These are phyloP conservation scores for Ecliptopera silaceata DNA, from an alignment of 2,888 invertebrate species.

Conservation along the genomic window DNA sequence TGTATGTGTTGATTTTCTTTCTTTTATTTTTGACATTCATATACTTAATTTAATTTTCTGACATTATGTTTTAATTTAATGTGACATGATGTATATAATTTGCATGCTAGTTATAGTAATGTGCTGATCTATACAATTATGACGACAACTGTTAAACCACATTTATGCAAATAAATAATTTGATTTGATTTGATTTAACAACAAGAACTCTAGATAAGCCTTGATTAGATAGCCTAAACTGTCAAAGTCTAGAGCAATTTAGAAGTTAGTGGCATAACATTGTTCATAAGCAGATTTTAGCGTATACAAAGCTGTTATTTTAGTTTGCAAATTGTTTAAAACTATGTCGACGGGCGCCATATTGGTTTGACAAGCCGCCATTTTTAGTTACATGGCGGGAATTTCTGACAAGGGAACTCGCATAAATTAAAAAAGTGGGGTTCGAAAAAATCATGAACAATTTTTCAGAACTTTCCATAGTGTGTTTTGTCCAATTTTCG, in stretches of 20 bases:
- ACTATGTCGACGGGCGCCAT: conserved; percentile 6
- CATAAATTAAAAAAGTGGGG: not conserved
- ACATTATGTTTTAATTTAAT: no score
- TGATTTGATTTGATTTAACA: no score
- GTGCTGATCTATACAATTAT: no score
- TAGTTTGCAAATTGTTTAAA: not conserved
- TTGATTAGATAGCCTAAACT: not conserved
- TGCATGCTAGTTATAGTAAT: no score
- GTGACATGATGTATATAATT: no score
- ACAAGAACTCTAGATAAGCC: not conserved
- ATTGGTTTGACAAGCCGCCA: conserved; percentile 13
- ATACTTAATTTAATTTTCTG: no score
- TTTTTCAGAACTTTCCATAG: no score
- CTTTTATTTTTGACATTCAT: no score
- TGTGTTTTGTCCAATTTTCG: no score
- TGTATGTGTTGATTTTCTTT: no score
- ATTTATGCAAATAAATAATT: no score
- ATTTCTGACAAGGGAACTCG: not conserved
- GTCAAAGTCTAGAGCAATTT: conserved; percentile 6
- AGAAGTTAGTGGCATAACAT: not conserved
- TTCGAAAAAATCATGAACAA: not conserved
- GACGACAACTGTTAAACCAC: no score
- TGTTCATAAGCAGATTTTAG: conserved; percentile 4
- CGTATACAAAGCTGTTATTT: conserved; percentile 3
- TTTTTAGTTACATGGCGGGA: conserved; percentile 6